Base-by-base conservation (phyloP, 2,113 vertebrate species). In the Boulengerochromis microlepis region DNA sequence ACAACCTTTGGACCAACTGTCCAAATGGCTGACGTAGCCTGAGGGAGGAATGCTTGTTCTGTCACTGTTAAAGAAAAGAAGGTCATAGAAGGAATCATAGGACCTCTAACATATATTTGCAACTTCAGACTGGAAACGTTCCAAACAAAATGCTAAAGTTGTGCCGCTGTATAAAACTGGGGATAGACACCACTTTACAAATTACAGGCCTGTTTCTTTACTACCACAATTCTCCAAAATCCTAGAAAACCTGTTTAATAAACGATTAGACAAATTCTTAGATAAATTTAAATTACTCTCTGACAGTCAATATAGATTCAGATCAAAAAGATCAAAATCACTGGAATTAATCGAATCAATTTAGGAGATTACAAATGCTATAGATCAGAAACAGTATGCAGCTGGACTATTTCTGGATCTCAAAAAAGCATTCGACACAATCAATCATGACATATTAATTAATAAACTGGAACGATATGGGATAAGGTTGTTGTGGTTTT, bases 141-240 rank as follows among this genome's bases (percentile, higher is more conserved):
- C 45, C 45, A 50, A 50, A 50, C 4, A 22, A 24, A 56, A 56
- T 56, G 11, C 53, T 56, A 56, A 4, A 56, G 53, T 24, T 53
- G 52, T 53, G 0, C 9, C 9, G 9, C 9, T 54, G 52, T 54
- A 54, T 0, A 54, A 54, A 54, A 54, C n/a, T 4, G 52, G 53
- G 53, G n/a, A 2, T 54, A 22, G n/a, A 54, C n/a, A 0, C 52
- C n/a, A 22, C 0, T 7, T 54, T 0, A 54, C 52, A 54, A 7
- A 54, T 2, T 54, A 7, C 52, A 54, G n/a, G 52, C 52, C n/a
- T 54, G n/a, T 54, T 54, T 54, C 52, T 54, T 54, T 54, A 22
- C n/a, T 54, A 2, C 19, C 52, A 53, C 5, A 53, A 53, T 53
- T 53, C n/a, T 11, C 1, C 52, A 53, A 2, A 53, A 53, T 53